These are phyloP conservation scores for Helogale parvula DNA, from an alignment of 2,113 vertebrate genomes.

Conservation along the genomic window DNA sequence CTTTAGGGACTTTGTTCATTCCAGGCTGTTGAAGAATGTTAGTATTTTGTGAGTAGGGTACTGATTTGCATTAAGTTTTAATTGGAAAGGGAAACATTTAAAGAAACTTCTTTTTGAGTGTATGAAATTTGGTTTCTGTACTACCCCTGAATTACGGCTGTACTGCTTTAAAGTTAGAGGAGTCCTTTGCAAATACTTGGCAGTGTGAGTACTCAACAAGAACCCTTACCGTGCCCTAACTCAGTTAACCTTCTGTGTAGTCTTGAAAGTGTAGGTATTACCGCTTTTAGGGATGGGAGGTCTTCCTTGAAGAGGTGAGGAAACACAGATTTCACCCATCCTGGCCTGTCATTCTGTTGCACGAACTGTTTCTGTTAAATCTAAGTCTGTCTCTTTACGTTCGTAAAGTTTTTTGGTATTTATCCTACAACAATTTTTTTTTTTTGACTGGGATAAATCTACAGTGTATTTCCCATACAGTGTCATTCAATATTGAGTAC, in stretches of 20 bases:
- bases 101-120: not conserved
- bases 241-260: not conserved
- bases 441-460: not conserved
- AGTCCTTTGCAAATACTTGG: not conserved
- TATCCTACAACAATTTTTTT: not conserved
- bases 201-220: not conserved
- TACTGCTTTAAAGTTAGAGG: not conserved
- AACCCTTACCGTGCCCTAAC: not conserved
- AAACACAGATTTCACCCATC: not conserved
- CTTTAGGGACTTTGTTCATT: not conserved
- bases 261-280: not conserved
- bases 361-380: not conserved
- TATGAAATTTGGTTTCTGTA: not conserved
- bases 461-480: not conserved
- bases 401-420: not conserved
- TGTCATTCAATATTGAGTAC: not conserved
- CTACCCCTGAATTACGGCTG: not conserved
- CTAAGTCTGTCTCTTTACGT: not conserved
- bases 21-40: not conserved
- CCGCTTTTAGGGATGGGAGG: not conserved
- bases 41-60: not conserved
- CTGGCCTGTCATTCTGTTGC: not conserved
- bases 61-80: constrained; percentile 50
- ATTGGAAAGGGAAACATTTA: constrained; percentile 34
- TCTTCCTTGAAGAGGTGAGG: not conserved